Base-by-base conservation (phyloP, 2,888 invertebrate species). In the Idaea straminata region DNA sequence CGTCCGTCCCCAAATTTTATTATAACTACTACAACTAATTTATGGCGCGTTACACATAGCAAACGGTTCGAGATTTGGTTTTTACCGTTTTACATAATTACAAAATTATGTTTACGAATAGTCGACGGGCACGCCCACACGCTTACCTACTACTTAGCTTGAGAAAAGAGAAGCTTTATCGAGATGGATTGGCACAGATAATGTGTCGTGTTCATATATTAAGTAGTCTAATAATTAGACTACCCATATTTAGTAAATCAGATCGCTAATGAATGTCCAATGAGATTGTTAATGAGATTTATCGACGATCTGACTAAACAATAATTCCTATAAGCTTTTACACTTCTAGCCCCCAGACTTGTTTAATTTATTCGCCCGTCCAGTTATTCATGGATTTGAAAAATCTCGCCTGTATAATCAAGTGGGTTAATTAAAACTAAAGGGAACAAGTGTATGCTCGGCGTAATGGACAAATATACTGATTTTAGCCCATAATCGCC, bases 21-120 rank as follows among this genome's bases (percentile, higher is more conserved):
- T 89, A 87, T 86, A 85, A 84, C 82, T 80, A 80, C 82, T 83
- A 88, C 86, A 89, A 88, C 86, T 89, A 90, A 87, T 83, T 86
- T 90, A 88, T 88, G 86, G 89, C 89, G 85, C 87, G 87, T 88
- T 90, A 88, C 86, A 88, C 83, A 89, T 89, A 88, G 85, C 84
- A 82, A 90, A 85, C 86, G 84, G 84, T 88, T 89, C 85, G 79
- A 68, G 84, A 82, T 81, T 83, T 81, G 81, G 77, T 80, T 89
- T 90, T 87, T 88, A 89, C 86, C 89, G 89, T 87, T 90, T 90
- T 87, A 88, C 85, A 88, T 90, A 89, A 91, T 91, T 89, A 91
- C 88, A 86, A 89, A 89, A 89, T 89, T 89, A 90, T 89, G 86
- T 88, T 86, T 86, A 87, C 82, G 85, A 84, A 84, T 83, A 75